Evolutionary conservation across 2,888 invertebrate species (phyloP).

Genomic region (Caenorhabditis drosophilae): DNA sequence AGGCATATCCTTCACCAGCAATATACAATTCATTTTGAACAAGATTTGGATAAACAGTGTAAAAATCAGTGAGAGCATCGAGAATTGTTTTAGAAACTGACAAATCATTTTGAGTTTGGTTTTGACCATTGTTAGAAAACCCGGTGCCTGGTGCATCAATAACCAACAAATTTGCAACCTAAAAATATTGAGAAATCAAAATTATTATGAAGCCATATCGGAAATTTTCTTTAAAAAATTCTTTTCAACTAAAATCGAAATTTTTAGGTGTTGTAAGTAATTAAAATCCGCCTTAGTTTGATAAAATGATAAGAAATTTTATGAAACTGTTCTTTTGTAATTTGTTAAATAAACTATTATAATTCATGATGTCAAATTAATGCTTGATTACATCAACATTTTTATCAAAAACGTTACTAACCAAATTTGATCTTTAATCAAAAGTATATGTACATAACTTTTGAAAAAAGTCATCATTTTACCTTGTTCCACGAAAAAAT

Average conservation of each 20-base stretch:
- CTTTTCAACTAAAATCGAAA: too few species aligned
- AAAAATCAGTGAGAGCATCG: constrained; percentile 71
- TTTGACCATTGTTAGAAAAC: constrained; percentile 69
- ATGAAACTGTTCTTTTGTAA: neutral
- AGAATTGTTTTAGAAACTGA: constrained; percentile 18
- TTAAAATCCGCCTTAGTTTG: neutral
- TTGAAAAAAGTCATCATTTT: neutral
- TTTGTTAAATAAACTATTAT: too few species aligned
- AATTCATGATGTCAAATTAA: too few species aligned
- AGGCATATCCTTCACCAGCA: constrained; percentile 45
- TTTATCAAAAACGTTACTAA: neutral
- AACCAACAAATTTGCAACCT: constrained; percentile 72
- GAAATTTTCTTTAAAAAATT: constrained; percentile 2
- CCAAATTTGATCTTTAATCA: neutral
- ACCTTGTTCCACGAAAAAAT: constrained; percentile 52
- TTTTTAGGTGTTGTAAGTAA: too few species aligned
- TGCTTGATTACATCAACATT: neutral
- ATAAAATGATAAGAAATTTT: neutral
- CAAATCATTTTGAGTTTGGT: constrained; percentile 30
- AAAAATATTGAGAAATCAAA: constrained; percentile 11
- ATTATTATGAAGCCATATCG: neutral
- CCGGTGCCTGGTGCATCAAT: constrained; percentile 73
- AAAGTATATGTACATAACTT: neutral
- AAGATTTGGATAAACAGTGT: constrained; percentile 71
- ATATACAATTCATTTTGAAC: constrained; percentile 39